These are phyloP conservation scores for Cheirogaleus medius DNA, from an alignment of 2,113 vertebrate genomes.

Conservation along the genomic window DNA sequence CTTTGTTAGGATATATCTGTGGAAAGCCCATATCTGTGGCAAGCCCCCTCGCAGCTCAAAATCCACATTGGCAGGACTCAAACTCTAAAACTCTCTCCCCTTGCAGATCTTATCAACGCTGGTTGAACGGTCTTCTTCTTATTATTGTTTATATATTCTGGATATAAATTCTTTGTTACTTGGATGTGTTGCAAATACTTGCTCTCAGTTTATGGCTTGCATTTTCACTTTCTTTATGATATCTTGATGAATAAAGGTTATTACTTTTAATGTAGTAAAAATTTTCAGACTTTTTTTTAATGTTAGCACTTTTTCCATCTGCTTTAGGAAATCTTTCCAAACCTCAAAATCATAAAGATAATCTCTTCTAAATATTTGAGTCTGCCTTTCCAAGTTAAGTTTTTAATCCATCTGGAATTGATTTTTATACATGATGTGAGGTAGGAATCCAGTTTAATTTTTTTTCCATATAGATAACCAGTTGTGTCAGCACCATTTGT, in stretches of 20 bases:
- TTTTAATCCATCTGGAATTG: background rate
- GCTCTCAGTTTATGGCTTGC: background rate
- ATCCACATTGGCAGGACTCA: background rate
- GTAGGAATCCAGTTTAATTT: background rate
- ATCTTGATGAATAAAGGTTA: background rate
- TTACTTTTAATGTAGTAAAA: conserved; percentile 25
- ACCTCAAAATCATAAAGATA: background rate
- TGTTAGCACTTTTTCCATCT: background rate
- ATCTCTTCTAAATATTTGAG: conserved; percentile 1
- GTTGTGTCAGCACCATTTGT: background rate
- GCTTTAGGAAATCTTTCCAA: background rate
- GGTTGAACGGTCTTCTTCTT: background rate
- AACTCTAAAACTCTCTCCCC: background rate
- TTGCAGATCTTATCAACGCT: background rate
- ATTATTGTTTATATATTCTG: background rate
- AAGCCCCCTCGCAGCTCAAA: background rate
- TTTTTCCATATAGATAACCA: background rate
- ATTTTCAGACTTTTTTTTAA: background rate
- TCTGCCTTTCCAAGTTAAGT: background rate
- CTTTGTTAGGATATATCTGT: background rate
- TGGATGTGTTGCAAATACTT: background rate
- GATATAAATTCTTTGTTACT: background rate
- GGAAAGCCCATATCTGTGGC: background rate
- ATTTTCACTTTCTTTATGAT: conserved; percentile 33
- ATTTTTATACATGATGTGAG: conserved; percentile 18